A percentile compares a stretch with the other conserved stretches of the same genome.
Evolutionary conservation across 2,113 vertebrate genomes (phyloP).

Genomic region (Psophia crepitans): DNA sequence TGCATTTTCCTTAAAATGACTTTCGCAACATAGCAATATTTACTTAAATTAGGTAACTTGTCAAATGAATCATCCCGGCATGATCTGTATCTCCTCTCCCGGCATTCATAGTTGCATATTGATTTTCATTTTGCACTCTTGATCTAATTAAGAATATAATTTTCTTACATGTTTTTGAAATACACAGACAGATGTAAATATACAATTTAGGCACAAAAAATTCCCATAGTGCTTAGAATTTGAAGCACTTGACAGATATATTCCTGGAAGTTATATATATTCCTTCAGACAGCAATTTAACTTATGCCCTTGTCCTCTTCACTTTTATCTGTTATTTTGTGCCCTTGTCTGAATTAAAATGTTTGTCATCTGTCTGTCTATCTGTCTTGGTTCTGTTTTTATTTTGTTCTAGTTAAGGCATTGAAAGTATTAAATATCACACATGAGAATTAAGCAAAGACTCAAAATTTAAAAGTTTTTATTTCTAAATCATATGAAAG

Average conservation of each 20-base stretch:
- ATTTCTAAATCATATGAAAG: background rate
- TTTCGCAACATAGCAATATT: conserved; percentile 25
- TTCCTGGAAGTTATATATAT: background rate
- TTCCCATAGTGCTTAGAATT: background rate
- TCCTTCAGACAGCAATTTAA: background rate
- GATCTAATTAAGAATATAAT: conserved; percentile 32
- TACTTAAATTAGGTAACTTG: conserved; percentile 24
- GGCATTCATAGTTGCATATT: background rate
- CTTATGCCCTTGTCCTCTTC: background rate
- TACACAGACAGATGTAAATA: background rate
- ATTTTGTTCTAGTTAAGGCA: background rate
- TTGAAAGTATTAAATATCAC: background rate
- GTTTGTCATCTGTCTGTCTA: background rate
- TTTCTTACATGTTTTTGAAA: background rate
- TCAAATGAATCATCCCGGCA: conserved; percentile 28
- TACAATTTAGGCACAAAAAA: background rate
- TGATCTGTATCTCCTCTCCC: conserved; percentile 28
- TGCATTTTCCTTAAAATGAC: background rate
- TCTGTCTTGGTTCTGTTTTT: background rate
- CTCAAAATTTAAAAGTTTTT: background rate
- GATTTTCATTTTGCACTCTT: background rate
- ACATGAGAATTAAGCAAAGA: background rate
- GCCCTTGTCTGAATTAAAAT: background rate
- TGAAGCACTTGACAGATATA: background rate
- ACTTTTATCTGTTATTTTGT: background rate